Conservation (phyloP, 2,113 vertebrate species). For the Pogonocichla stellata region DNA sequence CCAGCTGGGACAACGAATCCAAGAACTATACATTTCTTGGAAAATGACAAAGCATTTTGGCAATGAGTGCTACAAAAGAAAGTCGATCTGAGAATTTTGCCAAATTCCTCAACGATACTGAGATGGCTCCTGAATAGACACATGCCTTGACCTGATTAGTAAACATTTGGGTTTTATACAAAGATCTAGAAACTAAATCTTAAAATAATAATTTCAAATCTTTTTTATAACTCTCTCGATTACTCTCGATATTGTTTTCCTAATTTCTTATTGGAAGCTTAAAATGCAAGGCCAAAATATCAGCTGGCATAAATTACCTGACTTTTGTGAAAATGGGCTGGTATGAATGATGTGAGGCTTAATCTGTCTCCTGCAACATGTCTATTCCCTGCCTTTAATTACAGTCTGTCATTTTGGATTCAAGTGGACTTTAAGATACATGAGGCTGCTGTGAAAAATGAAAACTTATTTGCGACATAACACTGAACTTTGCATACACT, state of each 20-base stretch:
- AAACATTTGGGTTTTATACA: slow-evolving; percentile 27
- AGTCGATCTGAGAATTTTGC: slow-evolving; percentile 14
- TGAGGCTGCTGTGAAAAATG: not conserved
- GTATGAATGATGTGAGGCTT: not conserved
- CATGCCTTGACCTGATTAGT: slow-evolving; percentile 34
- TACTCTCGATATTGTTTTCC: not conserved
- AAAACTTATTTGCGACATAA: not conserved
- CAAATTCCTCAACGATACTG: slow-evolving; percentile 1
- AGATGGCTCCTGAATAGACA: slow-evolving; percentile 8
- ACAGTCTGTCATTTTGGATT: not conserved
- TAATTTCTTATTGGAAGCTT: slow-evolving; percentile 6
- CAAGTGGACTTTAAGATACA: not conserved
- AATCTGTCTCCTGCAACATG: not conserved
- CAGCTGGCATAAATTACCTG: slow-evolving; percentile 13
- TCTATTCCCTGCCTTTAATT: not conserved
- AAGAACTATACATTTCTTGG: slow-evolving; percentile 69
- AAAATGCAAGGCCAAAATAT: not conserved
- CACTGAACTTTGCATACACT: not conserved
- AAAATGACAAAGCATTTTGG: slow-evolving; percentile 67
- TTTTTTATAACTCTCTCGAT: not conserved
- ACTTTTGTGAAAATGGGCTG: not conserved
- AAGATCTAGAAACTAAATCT: not conserved
- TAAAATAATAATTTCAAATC: slow-evolving; percentile 1
- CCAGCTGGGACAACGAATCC: slow-evolving; percentile 43
- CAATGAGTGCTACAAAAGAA: slow-evolving; percentile 17